Percentiles rank a stretch among this genome's conserved stretches.
Evolutionary conservation across 1,140 invertebrate genomes (phyloP).

Genomic region (Cyclargus thomasi): DNA sequence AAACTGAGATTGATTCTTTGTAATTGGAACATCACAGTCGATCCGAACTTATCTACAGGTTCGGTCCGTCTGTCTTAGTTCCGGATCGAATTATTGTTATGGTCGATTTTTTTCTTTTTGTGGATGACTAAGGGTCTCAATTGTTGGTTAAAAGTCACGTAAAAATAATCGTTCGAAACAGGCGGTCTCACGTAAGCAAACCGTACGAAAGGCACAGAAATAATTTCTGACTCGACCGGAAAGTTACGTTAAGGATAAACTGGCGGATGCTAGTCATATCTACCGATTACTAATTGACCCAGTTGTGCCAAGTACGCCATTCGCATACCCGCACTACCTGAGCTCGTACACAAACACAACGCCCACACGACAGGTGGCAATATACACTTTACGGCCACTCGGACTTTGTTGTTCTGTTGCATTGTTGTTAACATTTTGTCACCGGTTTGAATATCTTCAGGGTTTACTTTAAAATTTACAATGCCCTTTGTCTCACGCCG

Average conservation of each 20-base stretch:
- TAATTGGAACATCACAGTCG: too few species aligned
- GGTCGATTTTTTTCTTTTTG: too few species aligned
- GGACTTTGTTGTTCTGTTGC: neutral
- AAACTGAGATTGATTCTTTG: neutral
- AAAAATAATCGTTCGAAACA: neutral
- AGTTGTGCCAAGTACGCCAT: slow-evolving; percentile 3
- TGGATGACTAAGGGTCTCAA: too few species aligned
- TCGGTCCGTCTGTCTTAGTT: too few species aligned
- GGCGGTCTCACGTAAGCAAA: neutral
- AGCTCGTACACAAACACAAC: neutral
- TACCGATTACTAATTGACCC: slow-evolving; percentile 5
- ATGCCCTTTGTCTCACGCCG: too few species aligned
- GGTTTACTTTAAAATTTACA: neutral
- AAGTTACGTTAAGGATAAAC: neutral
- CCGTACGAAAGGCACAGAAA: neutral
- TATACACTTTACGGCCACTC: neutral
- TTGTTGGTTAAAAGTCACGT: too few species aligned
- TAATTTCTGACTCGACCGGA: neutral
- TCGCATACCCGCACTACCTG: neutral
- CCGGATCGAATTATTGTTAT: too few species aligned
- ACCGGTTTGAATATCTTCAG: neutral
- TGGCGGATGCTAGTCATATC: neutral
- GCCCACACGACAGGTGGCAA: neutral
- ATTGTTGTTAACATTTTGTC: neutral
- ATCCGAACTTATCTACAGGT: too few species aligned